Evolutionary conservation across 2,888 invertebrate genomes (phyloP).

Genomic region (Caenorhabditis virilis): DNA sequence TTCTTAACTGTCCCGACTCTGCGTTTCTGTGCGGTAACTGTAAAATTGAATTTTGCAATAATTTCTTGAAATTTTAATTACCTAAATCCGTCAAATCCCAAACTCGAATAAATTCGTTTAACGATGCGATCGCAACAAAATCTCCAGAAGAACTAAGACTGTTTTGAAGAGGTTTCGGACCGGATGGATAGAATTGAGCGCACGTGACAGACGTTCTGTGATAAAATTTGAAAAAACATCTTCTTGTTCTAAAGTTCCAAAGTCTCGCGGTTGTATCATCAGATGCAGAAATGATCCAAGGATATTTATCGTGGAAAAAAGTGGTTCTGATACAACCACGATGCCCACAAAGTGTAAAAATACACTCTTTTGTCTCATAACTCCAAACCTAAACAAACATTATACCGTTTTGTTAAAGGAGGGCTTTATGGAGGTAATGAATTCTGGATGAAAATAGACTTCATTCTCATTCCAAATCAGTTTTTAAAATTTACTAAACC

Average conservation of each 20-base stretch:
- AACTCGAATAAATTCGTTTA: constrained; percentile 95
- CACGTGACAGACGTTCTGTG: constrained; percentile 96
- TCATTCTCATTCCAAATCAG: no score
- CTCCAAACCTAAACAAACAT: constrained; percentile 90
- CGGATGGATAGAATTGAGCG: constrained; percentile 94
- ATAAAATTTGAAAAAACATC: constrained; percentile 77
- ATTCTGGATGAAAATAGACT: no score
- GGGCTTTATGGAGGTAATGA: no score
- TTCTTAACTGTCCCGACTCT: no score
- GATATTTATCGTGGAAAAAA: constrained; percentile 87
- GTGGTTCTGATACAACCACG: constrained; percentile 97
- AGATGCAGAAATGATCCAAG: constrained; percentile 97
- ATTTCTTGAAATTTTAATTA: constrained; percentile 27
- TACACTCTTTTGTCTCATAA: constrained; percentile 92
- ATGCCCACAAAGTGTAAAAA: constrained; percentile 94
- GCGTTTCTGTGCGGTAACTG: no score
- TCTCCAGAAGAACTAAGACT: no score
- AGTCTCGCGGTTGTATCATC: constrained; percentile 99
- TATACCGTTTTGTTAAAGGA: no score
- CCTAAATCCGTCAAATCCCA: constrained; percentile 84
- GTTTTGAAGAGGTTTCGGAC: no score
- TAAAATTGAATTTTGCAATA: no score
- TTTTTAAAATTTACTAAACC: no score
- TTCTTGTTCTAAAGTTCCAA: constrained; percentile 99
- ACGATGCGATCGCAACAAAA: constrained; percentile 91